phyloP scores from a whole-genome alignment of 1,140 invertebrate genomes.

The Papilio polyxenes region DNA sequence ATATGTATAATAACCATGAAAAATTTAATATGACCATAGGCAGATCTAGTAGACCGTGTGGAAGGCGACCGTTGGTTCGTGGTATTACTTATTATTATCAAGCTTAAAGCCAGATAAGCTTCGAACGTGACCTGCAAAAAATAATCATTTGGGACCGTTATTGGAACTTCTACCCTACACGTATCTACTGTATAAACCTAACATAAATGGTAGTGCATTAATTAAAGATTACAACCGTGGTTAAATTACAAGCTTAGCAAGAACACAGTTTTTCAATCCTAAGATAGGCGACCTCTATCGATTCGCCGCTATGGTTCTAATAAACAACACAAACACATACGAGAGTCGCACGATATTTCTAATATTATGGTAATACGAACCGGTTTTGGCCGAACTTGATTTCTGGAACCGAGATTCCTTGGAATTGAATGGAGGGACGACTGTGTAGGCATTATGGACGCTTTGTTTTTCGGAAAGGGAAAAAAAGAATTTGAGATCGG shows the following conservation, averaged over 20 bases:
- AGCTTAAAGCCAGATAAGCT: conserved; percentile 76
- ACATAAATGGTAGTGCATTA: not conserved
- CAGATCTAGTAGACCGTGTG: not conserved
- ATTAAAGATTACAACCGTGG: not conserved
- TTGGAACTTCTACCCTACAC: conserved; percentile 53
- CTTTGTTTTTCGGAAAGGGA: conserved; percentile 25
- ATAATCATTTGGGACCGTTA: conserved; percentile 62
- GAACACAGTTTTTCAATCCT: not conserved
- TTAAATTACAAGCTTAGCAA: not conserved
- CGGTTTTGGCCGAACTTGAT: conserved; percentile 52
- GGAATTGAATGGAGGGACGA: conserved; percentile 29
- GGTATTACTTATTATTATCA: conserved; percentile 78
- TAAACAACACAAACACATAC: conserved; percentile 31
- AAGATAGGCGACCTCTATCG: not conserved
- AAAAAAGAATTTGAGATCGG: conserved; percentile 1
- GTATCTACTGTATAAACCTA: not conserved
- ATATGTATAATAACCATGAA: too few species aligned
- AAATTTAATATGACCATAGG: conserved; percentile 33
- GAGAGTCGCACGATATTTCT: conserved; percentile 50
- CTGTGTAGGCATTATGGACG: conserved; percentile 24
- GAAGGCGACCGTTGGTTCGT: conserved; percentile 52
- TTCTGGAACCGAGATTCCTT: conserved; percentile 37
- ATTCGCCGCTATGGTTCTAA: conserved; percentile 6
- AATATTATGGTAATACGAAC: conserved; percentile 62
- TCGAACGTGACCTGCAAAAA: conserved; percentile 76